A percentile compares a stretch with the other conserved stretches of the same genome.
Conservation (phyloP, 2,797 vertebrate genomes). For the Pseudochirops cupreus region DNA sequence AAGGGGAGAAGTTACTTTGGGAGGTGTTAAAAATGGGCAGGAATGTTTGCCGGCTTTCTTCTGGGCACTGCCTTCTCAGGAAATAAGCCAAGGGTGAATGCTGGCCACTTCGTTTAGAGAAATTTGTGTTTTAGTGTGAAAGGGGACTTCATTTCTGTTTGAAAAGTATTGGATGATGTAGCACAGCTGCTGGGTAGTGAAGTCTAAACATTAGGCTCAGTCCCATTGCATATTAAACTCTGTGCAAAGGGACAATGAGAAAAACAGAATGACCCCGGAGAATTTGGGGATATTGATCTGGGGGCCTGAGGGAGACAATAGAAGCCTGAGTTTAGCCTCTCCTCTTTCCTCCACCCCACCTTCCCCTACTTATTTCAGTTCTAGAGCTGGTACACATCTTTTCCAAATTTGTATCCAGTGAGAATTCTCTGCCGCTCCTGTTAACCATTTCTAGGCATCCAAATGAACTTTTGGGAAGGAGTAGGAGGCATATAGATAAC, state of each 20-base stretch:
- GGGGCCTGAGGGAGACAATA: not conserved
- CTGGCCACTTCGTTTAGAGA: not conserved
- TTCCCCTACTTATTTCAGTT: not conserved
- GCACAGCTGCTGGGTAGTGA: slow-evolving; percentile 22
- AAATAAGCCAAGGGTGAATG: slow-evolving; percentile 61
- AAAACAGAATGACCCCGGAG: not conserved
- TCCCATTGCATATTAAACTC: not conserved
- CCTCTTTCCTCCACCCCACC: not conserved
- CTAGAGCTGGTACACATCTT: not conserved
- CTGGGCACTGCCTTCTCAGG: slow-evolving; percentile 52
- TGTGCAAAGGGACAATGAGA: not conserved
- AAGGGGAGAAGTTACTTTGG: slow-evolving; percentile 61
- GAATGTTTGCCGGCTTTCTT: slow-evolving; percentile 57
- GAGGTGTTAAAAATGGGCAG: slow-evolving; percentile 69
- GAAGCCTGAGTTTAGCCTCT: not conserved
- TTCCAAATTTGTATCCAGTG: not conserved
- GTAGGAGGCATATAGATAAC: not conserved
- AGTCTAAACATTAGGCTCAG: not conserved
- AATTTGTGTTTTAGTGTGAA: slow-evolving; percentile 45
- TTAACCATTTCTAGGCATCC: not conserved
- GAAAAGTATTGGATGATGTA: slow-evolving; percentile 8
- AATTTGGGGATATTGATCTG: not conserved
- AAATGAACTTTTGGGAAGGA: not conserved
- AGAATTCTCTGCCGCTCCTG: not conserved
- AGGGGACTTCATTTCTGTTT: slow-evolving; percentile 60